Evolutionary conservation across 2,113 vertebrate genomes (phyloP), one percentile per base, ranked within the genome.

Genomic region (Hippocampus guttulatus): DNA sequence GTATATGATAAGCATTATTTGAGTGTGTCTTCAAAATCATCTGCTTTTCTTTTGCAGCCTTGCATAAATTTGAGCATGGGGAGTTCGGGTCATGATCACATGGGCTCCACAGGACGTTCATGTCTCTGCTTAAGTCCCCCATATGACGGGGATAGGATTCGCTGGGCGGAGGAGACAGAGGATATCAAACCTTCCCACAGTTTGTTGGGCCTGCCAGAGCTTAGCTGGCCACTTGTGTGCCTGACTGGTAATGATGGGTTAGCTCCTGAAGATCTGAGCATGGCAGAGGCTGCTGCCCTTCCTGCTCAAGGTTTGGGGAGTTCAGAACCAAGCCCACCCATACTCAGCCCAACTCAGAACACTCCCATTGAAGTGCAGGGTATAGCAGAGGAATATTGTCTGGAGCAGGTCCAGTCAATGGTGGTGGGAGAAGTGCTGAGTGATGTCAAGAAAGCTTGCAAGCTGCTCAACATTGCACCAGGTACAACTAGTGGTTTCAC

Each of bases 401-500:
- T 97, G 88, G 95, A 98, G 90, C 95, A 97, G 87, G 94, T 97
- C 70, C 95, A 96, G 88, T 94, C 92, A 77, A 93, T 97, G 93
- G 95, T 98, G 78, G 91, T 96, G 81, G 95, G 94, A 0, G 96
- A 98, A 70, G 96, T 98, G 79, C 91, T 96, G 61, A 98, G 96
- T 88, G 96, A 98, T 80, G 94, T 98, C 18, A 95, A 95, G 88
- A 97, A 94, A 0, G 95, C 96, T n/a, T 98, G 95, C 85, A 97
- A 96, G 81, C 92, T 98, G 67, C 95, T 98, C 76, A 97, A 95
- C 91, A 98, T 98, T 68, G 78, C 92, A 0, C 88, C 95, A 81
- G 96, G 96, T 98, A 27, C n/a, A n/a, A 52, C 20, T 8, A 11
- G 14, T 64, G 8, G 8, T 1, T 25, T 27, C 10, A 60, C 21